A percentile compares a stretch with the other conserved stretches of the same genome.
Evolutionary conservation across 1,140 invertebrate genomes (phyloP).

Genomic region (Brachionus rubens): DNA sequence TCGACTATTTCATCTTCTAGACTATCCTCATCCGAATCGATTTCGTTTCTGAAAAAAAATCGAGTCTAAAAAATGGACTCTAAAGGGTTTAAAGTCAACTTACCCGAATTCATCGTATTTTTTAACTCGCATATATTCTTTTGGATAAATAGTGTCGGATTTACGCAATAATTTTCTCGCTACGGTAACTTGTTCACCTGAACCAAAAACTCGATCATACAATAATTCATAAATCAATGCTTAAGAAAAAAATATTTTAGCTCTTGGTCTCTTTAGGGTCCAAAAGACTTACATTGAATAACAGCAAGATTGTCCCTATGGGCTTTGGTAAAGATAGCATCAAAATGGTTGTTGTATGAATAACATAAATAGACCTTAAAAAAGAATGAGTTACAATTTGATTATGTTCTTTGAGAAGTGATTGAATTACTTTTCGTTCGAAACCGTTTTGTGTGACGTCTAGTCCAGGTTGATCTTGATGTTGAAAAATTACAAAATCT

Average conservation of each 20-base stretch:
- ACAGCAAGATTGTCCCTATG: conserved; percentile 32
- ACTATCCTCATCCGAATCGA: conserved; percentile 15
- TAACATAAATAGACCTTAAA: conserved; percentile 48
- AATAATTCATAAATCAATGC: conserved; percentile 38
- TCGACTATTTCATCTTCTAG: not conserved
- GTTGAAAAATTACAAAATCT: conserved; percentile 73
- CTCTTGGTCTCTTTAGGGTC: too few species aligned
- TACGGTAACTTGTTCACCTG: conserved; percentile 36
- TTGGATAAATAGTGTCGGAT: conserved; percentile 43
- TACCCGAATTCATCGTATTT: conserved; percentile 24
- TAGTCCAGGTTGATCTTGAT: conserved; percentile 65
- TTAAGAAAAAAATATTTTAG: not conserved
- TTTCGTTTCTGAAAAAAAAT: conserved; percentile 15
- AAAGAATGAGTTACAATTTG: too few species aligned
- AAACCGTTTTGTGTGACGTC: conserved; percentile 66
- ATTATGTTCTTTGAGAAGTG: too few species aligned
- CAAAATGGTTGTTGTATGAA: conserved; percentile 45
- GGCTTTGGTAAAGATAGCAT: conserved; percentile 41
- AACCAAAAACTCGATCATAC: conserved; percentile 35
- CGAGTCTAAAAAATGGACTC: not conserved
- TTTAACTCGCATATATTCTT: conserved; percentile 40
- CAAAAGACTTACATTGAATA: conserved; percentile 40
- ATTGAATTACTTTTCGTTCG: conserved; percentile 61
- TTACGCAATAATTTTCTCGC: conserved; percentile 36
- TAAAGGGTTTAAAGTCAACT: not conserved